Conservation (phyloP, 2,797 vertebrate species). For the Huso huso region DNA sequence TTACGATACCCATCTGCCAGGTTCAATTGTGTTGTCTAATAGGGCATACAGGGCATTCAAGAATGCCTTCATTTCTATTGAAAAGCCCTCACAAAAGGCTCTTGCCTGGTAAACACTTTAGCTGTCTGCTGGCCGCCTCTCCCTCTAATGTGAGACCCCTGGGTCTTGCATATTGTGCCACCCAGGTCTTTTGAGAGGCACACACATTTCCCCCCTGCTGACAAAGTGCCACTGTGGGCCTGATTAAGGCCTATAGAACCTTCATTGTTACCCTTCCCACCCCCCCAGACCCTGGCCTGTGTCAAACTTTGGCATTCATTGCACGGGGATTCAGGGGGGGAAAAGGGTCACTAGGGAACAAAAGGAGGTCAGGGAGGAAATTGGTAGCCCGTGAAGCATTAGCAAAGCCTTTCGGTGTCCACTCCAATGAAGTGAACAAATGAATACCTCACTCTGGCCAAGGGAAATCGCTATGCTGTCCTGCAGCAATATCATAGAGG, state of each 20-base stretch:
- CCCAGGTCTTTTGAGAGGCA: conserved; percentile 49
- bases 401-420: conserved; percentile 67
- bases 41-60: conserved; percentile 43
- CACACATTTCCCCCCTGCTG: conserved; percentile 54
- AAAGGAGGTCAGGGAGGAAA: conserved; percentile 81
- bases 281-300: conserved; percentile 48
- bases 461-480: conserved; percentile 23
- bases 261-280: conserved; percentile 60
- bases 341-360: conserved; percentile 72
- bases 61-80: conserved; percentile 47
- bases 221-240: conserved; percentile 55
- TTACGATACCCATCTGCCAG: conserved; percentile 56
- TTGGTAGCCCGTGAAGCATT: conserved; percentile 84
- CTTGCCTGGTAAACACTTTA: conserved; percentile 36
- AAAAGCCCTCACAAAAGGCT: conserved; percentile 53
- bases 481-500: conserved; percentile 6
- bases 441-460: conserved; percentile 60
- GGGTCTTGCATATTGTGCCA: conserved; percentile 47
- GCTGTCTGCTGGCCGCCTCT: conserved; percentile 49
- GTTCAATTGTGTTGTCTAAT: conserved; percentile 38
- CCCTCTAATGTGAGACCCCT: conserved; percentile 51
- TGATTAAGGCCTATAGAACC: conserved; percentile 59
- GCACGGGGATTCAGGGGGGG: conserved; percentile 51
- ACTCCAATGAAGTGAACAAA: conserved; percentile 69
- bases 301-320: conserved; percentile 80